Base-by-base conservation (phyloP, 64 coral and sea anemone genomes). In the Stylophora pistillata region DNA sequence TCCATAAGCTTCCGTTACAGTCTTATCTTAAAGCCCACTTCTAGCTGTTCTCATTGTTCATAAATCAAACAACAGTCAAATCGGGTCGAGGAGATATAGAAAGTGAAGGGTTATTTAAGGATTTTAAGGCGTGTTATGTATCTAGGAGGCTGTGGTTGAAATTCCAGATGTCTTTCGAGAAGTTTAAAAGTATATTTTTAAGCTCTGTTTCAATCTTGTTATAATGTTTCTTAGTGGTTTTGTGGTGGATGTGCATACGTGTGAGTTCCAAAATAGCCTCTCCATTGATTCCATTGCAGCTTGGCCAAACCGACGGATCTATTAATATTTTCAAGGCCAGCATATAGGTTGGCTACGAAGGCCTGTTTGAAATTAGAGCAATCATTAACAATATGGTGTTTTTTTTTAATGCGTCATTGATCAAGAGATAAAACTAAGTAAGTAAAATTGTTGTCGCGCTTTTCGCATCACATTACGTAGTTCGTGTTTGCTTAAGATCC, bases 31-130 rank as follows among this genome's bases (percentile, higher is more conserved):
- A 20, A 7, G 30, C 57, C 23, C 62, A 11, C n/a, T n/a, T 26
- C 14, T 16, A 15, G 56, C 57, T 11, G 65, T 11, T 3, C 33
- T 84, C 37, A 84, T 84, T 84, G 69, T 18, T 37, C 34, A 63
- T 53, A 82, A 64, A 82, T 82, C 79, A 82, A 13, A 82, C 28
- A 81, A 60, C 55, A 60, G 64, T 68, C 23, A 11, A 27, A 68
- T 5, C n/a, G 9, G 64, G 13, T 28, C 64, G 21, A 68, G 64
- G 61, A 17, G 61, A 64, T 64, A 60, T 18, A 7, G 58, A 15
- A 25, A 21, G 18, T 64, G 17, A 21, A 21, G 7, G 21, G 21
- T 64, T 17, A 6, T 18, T 23, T 26, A 26, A 21, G 23, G 23
- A 68, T 68, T 68, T 68, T 26, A 68, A 68, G 64, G 64, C 20